Base-by-base conservation (phyloP, 2,113 vertebrate species). In the Eptesicus fuscus region DNA sequence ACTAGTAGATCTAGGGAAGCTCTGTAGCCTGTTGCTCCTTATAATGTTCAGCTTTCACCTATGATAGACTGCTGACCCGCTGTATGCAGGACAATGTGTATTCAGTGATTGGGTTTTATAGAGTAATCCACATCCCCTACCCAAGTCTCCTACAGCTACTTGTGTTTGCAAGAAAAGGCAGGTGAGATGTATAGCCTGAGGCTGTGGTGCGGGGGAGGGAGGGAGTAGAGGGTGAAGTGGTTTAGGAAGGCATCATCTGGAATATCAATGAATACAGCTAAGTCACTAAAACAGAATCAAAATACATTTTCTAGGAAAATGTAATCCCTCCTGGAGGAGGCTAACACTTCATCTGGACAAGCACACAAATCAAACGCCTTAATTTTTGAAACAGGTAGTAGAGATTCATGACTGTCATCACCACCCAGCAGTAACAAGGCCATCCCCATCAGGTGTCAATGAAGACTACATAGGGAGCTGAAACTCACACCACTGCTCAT, bases 331-430 rank as follows among this genome's bases (percentile, higher is more conserved):
- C 5, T 23, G 87, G 10, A 77, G 51, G 74, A 14, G 37, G n/a
- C 53, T 82, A 83, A 35, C 51, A 85, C 9, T 84, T 47, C 44
- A 28, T 92, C 42, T 88, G 32, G 32, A 90, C 10, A 73, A 37
- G 9, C 37, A 69, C 32, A 80, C 8, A 84, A 94, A 25, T 96
- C 59, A 71, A 90, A 85, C 2, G 65, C 30, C 44, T 93, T 87
- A 79, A 92, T 95, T 96, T 95, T 71, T 91, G 4, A 92, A 95
- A 94, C 40, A 76, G 28, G 83, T 59, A 59, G 56, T 59, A 25
- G 56, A 59, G 56, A 59, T 59, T 59, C 56, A 59, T 25, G 9
- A 25, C 56, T 25, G 23, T 25, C 7, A 59, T 59, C 56, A 59
- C 56, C 56, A 59, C 9, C 56, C 56, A 59, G 56, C 56, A 59